Conservation (phyloP, 1,140 invertebrate genomes). For the Mercenaria mercenaria region DNA sequence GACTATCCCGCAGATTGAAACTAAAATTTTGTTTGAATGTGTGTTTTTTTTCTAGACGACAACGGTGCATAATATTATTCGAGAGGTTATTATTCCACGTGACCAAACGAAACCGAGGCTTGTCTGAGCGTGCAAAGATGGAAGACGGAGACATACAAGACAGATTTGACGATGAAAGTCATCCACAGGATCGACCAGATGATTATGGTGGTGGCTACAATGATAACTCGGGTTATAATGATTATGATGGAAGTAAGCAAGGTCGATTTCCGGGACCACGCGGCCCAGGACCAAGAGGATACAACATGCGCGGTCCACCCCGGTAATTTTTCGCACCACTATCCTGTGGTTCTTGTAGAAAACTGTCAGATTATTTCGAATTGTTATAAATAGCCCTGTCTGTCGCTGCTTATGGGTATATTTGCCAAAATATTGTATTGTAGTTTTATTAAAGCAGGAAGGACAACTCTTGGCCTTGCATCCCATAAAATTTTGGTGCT, state of each 20-base stretch:
- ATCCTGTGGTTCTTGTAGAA: too few species aligned
- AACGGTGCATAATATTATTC: too few species aligned
- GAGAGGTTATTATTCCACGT: background rate
- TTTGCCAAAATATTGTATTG: too few species aligned
- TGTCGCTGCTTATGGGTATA: too few species aligned
- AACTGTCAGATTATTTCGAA: background rate
- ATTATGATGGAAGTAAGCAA: constrained; percentile 56
- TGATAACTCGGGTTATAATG: constrained; percentile 45
- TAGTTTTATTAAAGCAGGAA: too few species aligned
- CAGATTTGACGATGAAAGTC: constrained; percentile 33
- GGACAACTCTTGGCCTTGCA: too few species aligned
- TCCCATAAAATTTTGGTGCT: too few species aligned
- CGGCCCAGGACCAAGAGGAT: constrained; percentile 55
- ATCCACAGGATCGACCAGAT: constrained; percentile 31
- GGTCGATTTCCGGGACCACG: constrained; percentile 60
- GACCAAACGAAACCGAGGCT: constrained; percentile 55
- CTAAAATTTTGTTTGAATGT: too few species aligned
- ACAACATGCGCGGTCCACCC: constrained; percentile 35
- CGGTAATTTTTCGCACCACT: background rate
- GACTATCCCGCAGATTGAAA: too few species aligned
- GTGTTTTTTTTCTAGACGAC: too few species aligned
- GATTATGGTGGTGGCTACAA: constrained; percentile 58
- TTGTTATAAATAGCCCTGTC: too few species aligned
- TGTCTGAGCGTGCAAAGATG: constrained; percentile 58
- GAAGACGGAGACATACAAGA: constrained; percentile 57